Evolutionary conservation across 2,888 invertebrate species (phyloP), one percentile per base, ranked within the genome.

Genomic region (Iphiclides podalirius): DNA sequence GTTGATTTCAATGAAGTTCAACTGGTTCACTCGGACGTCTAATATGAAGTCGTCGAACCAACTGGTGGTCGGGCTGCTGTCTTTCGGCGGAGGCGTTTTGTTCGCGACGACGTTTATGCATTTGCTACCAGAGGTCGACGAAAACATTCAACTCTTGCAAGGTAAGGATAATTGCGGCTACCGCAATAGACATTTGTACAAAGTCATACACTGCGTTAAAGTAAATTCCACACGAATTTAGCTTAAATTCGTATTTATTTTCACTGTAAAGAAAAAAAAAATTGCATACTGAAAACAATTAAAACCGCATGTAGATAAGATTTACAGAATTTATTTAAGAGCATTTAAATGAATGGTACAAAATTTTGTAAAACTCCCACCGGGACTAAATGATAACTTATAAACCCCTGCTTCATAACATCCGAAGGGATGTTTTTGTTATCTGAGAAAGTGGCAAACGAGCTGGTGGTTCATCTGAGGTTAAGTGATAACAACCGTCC

Each of bases 71-170:
- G 86, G 93, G n/a, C 71, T 95, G 6, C 77, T 96, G 37, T 92
- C 94, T 41, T 93, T 95, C 58, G 96, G 95, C 7, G 96, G 95
- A 6, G 96, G 96, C 4, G 95, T 96, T 0, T 81, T 96, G 4
- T 89, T 96, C 43, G 93, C 93, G 57, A 96, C 96, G 2, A 95
- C 95, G 1, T 95, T 96, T 66, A 86, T 95, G 66, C 96, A 96
- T 71, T 80, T 96, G 61, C 76, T 96, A 48, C 96, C 96, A 4
- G 96, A 96, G 85, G 94, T 96, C 0, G 89, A 91, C 42, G 94
- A 94, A 60, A 91, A 91, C 44, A 91, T 95, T 35, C 84, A 91
- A 45, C 65, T 87, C 23, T 74, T 94, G 52, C 90, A 93, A 79
- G 85, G 89, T 89, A 60, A 79, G 78, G 11, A 31, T 31, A 31